Percentiles rank a stretch among this genome's conserved stretches.
Conservation (phyloP, 2,113 vertebrate genomes). For the Cichladusa arquata region DNA sequence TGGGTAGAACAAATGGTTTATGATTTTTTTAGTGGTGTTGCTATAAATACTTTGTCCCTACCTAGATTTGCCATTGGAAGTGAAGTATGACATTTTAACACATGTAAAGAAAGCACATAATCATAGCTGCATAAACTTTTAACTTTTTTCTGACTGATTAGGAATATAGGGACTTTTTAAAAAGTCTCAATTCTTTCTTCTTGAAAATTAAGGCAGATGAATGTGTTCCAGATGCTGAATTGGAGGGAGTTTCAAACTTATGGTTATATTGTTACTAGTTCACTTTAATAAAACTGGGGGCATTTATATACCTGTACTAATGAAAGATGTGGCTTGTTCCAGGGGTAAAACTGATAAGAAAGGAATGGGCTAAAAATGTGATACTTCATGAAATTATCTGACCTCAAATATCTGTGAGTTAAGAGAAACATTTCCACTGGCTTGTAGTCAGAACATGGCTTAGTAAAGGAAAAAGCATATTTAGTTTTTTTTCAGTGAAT, state of each 20-base stretch:
- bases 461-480: not conserved
- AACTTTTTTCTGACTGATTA: not conserved
- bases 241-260: not conserved
- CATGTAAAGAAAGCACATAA: not conserved
- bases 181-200: not conserved
- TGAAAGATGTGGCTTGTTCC: not conserved
- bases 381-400: not conserved
- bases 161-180: not conserved
- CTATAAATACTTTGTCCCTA: not conserved
- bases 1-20: not conserved
- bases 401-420: not conserved
- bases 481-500: not conserved
- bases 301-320: not conserved
- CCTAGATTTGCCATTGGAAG: not conserved
- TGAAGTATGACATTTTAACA: not conserved
- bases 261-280: not conserved
- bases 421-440: not conserved
- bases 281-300: not conserved
- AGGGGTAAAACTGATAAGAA: not conserved
- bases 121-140: not conserved
- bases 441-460: not conserved
- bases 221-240: not conserved
- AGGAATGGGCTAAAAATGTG: not conserved
- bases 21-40: not conserved
- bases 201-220: not conserved